A percentile compares a stretch with the other conserved stretches of the same genome.
Evolutionary conservation across 1,140 invertebrate genomes (phyloP).

Genomic region (Theocolax elegans): DNA sequence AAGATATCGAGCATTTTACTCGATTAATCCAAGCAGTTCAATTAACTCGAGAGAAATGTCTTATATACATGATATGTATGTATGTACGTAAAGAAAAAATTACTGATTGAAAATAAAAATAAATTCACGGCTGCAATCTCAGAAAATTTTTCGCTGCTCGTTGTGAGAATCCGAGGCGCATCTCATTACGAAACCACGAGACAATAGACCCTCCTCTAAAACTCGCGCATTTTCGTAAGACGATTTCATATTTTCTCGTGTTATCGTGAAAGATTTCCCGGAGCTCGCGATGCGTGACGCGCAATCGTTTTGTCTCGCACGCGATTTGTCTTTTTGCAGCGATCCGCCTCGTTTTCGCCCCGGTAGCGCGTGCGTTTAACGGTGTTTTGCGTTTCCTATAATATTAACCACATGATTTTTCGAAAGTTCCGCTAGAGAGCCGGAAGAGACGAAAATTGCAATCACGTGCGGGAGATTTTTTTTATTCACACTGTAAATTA

Average conservation of each 20-base stretch:
- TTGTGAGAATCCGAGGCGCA: too few relatives aligned
- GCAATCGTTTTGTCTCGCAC: neutral
- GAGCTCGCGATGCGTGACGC: neutral
- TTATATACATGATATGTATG: too few relatives aligned
- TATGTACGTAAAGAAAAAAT: too few relatives aligned
- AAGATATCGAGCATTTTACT: too few relatives aligned
- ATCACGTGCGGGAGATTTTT: neutral
- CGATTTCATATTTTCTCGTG: slow-evolving; percentile 36
- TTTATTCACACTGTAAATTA: too few relatives aligned
- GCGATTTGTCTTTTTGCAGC: neutral
- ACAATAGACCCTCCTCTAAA: too few relatives aligned
- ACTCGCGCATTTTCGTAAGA: slow-evolving; percentile 25
- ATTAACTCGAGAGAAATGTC: too few relatives aligned
- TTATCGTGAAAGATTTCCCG: slow-evolving; percentile 23
- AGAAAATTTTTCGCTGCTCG: too few relatives aligned
- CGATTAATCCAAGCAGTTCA: too few relatives aligned
- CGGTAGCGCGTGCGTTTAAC: neutral
- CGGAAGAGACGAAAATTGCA: slow-evolving; percentile 10
- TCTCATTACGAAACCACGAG: too few relatives aligned
- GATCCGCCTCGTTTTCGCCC: neutral
- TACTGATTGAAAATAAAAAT: too few relatives aligned
- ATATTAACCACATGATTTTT: slow-evolving; percentile 1
- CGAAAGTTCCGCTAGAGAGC: neutral
- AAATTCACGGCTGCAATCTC: too few relatives aligned
- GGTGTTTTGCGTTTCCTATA: slow-evolving; percentile 12